Base-by-base conservation (phyloP, 2,888 invertebrate species). In the Slavum lentiscoides region DNA sequence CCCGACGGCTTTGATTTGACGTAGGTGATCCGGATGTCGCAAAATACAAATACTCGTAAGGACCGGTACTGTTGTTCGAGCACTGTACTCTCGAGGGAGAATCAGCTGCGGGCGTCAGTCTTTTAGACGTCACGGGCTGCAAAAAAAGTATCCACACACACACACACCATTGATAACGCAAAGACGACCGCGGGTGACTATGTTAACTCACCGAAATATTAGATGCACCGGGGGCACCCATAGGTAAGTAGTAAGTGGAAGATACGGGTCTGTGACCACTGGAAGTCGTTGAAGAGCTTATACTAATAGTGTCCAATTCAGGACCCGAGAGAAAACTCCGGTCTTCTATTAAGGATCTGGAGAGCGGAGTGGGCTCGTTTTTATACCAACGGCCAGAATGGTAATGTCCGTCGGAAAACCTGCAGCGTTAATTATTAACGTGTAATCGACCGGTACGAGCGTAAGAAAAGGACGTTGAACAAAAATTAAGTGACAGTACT, bases 241-340 rank as follows among this genome's bases (percentile, higher is more conserved):
- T 80, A 23, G 80, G 80, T 23, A 80, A 58, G 58, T 80, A 80
- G 43, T 43, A 66, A n/a, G 72, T 64, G 62, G 77, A 77, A 72
- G 80, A 72, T n/a, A 70, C 23, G n/a, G 80, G 80, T 55, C 80
- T 55, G 19, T 80, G 80, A 19, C 83, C 80, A 64, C 82, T 87
- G 85, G 90, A 90, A 75, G 90, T 90, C 23, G 90, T 89, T 6
- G 88, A 88, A 17, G 90, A 90, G 62, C 90, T 90, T 82, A 91
- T 87, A 85, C 90, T 90, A 85, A 90, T 88, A 85, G 90, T 89
- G 85, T 91, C 91, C 55, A 88, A 88, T 84, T 90, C 90, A 84
- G 90, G 90, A 84, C 90, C 90, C 66, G 89, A 89, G 84, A 89
- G 88, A 84, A 88, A 89, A 85, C 89, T 89, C 82, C 88, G 87